These are phyloP conservation scores for Macrotis lagotis DNA, from an alignment of 2,113 vertebrate genomes.

Conservation along the genomic window DNA sequence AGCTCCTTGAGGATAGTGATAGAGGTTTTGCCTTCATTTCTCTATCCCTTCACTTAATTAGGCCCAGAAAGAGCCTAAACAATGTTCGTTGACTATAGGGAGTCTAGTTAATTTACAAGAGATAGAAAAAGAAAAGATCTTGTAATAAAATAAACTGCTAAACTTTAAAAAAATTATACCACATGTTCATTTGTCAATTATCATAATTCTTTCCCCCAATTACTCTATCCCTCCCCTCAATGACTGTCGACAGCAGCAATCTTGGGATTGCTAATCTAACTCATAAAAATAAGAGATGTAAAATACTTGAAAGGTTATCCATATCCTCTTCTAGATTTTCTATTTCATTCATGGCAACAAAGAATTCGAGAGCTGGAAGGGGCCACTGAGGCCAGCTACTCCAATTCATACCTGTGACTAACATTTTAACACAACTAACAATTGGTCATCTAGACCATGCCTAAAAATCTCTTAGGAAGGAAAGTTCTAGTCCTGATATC, in stretches of 20 bases:
- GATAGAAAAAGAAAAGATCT: background rate
- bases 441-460: background rate
- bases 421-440: background rate
- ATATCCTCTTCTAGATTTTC: background rate
- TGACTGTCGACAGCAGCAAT: background rate
- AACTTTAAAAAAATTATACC: background rate
- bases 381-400: background rate
- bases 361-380: background rate
- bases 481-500: background rate
- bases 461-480: background rate
- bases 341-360: background rate
- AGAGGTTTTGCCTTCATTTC: background rate
- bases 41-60: background rate
- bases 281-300: background rate
- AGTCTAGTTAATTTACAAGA: background rate
- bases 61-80: background rate
- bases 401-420: too few species aligned
- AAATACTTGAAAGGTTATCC: background rate
- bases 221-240: background rate
- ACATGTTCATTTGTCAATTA: background rate
- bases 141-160: background rate
- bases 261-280: background rate
- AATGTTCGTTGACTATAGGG: background rate
- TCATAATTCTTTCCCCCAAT: background rate
- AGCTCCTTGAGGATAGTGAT: background rate